Base-by-base conservation (phyloP, 2,888 invertebrate genomes). In the Dolomedes plantarius region DNA sequence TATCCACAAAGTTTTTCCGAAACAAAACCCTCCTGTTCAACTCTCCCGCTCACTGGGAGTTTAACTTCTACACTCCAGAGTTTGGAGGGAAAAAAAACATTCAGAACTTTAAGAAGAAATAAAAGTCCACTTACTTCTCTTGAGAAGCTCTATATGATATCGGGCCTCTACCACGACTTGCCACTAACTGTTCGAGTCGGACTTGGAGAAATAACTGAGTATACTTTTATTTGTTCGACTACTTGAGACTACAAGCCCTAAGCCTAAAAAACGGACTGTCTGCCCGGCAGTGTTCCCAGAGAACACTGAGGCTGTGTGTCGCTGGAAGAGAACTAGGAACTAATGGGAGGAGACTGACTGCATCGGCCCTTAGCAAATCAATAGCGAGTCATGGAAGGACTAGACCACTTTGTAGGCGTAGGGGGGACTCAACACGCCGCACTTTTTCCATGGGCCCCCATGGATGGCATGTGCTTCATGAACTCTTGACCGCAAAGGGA, bases 351-450 rank as follows among this genome's bases (percentile, higher is more conserved):
- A 56, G 76, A 32, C 82, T 76, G 69, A 46, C 69, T 76, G 82
- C 75, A 76, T 71, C 75, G 69, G 69, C 69, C 71, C 69, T 69
- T 65, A 72, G 82, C 82, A 83, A 83, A 83, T 83, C 82, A 83
- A 83, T 83, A 83, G 82, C 71, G 76, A 83, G 82, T 82, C 76
- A 82, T 82, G 72, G 82, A 23, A 83, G 82, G 82, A 83, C 82
- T 65, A 72, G 76, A 83, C 82, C 82, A 83, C 76, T 76, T 64
- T 32, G 72, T 36, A 36, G 56, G 69, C 56, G 76, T 46, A 76
- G 82, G 82, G 82, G 82, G 36, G 39, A 41, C 69, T 50, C 46
- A 50, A 46, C 28, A n/a, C 23, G n/a, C 23, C 41, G 64, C 23
- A 41, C 69, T 69, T 50, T 31, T 46, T 56, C 77, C 69, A 31